Conservation (phyloP, 2,888 invertebrate genomes). For the Poecilus cupreus region DNA sequence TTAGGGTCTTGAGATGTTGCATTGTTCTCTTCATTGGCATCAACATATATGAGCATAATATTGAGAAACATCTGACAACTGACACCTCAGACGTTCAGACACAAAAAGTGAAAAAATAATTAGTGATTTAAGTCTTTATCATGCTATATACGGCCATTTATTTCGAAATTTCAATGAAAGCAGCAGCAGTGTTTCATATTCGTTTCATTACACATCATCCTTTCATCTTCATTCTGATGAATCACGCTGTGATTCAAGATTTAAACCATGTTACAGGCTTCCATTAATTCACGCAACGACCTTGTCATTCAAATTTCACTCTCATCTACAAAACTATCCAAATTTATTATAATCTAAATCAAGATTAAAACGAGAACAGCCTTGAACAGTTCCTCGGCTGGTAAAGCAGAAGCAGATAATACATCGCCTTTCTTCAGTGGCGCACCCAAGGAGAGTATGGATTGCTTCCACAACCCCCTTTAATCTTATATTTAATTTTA, state of each 20-base stretch:
- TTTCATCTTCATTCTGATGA: slow-evolving; percentile 30
- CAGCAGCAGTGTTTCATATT: not conserved
- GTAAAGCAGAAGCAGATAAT: too few species aligned
- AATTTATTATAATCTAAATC: slow-evolving; percentile 32
- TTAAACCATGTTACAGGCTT: not conserved
- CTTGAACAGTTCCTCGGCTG: not conserved
- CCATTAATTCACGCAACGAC: slow-evolving; percentile 26
- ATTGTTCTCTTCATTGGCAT: too few species aligned
- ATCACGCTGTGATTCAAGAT: slow-evolving; percentile 20
- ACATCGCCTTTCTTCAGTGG: too few species aligned
- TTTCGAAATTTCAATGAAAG: slow-evolving; percentile 26
- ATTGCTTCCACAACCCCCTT: too few species aligned
- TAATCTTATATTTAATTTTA: too few species aligned
- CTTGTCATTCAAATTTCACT: slow-evolving; percentile 44
- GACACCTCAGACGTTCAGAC: slow-evolving; percentile 22
- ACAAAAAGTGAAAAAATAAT: slow-evolving; percentile 5
- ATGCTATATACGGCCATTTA: slow-evolving; percentile 26
- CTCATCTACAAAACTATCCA: slow-evolving; percentile 25
- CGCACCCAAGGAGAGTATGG: too few species aligned
- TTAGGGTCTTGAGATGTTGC: too few species aligned
- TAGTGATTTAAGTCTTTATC: slow-evolving; percentile 9
- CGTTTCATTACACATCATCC: slow-evolving; percentile 17
- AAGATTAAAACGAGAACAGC: not conserved
- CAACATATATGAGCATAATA: too few species aligned
- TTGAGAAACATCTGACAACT: not conserved